Percentiles rank a stretch among this genome's conserved stretches.
phyloP scores from a whole-genome alignment of 1,140 invertebrate species.

The Hesperophylax magnus region DNA sequence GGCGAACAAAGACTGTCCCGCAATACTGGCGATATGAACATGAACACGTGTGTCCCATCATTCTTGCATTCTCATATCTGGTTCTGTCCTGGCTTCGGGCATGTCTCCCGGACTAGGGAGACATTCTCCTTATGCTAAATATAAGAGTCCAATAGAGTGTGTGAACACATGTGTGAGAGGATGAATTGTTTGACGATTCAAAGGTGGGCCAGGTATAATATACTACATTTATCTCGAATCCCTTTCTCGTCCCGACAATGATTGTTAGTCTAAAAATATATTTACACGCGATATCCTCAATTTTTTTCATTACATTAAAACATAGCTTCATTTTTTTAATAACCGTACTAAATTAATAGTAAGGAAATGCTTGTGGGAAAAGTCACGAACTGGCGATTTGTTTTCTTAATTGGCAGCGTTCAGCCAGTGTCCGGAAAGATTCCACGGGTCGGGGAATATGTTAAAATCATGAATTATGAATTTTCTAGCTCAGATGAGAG shows the following conservation, averaged over 20 bases:
- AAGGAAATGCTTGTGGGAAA: too few species aligned
- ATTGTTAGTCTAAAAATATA: not conserved
- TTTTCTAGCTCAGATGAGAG: slow-evolving; percentile 10
- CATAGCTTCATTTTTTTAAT: too few species aligned
- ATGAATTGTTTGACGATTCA: slow-evolving; percentile 28
- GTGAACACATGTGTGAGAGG: slow-evolving; percentile 18
- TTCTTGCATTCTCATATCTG: not conserved
- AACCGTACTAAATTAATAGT: too few species aligned
- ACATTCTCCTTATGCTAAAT: slow-evolving; percentile 42
- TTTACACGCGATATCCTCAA: too few species aligned
- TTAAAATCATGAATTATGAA: slow-evolving; percentile 39
- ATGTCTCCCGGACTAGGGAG: slow-evolving; percentile 12
- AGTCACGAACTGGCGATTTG: not conserved
- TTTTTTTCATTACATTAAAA: too few species aligned
- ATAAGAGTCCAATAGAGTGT: slow-evolving; percentile 16
- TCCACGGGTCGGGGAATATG: not conserved
- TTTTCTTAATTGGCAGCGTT: too few species aligned
- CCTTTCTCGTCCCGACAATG: not conserved
- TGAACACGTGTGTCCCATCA: slow-evolving; percentile 38
- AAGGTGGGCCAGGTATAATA: slow-evolving; percentile 39
- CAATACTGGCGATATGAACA: slow-evolving; percentile 16
- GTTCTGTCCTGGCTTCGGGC: not conserved
- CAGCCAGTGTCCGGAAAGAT: not conserved
- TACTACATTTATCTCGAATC: not conserved
- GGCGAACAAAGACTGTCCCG: slow-evolving; percentile 41